Percentiles rank a stretch among this genome's conserved stretches.
Conservation (phyloP, 2,113 vertebrate genomes). For the Antennarius striatus region DNA sequence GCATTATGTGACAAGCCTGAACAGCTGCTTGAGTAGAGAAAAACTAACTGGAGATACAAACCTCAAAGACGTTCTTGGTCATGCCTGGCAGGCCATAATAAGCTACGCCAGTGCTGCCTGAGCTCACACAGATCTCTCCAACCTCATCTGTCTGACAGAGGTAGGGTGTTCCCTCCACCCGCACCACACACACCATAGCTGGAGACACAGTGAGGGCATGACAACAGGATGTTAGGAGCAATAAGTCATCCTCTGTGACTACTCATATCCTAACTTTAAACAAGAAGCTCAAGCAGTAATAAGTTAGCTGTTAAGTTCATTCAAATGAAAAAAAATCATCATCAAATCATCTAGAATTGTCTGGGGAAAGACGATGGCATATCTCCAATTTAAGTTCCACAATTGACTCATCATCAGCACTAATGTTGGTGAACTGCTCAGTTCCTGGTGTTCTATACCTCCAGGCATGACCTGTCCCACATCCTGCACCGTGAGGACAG, state of each 20-base stretch:
- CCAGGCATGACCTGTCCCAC: slow-evolving; percentile 95
- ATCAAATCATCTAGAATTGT: not conserved
- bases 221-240: not conserved
- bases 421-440: not conserved
- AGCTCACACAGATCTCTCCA: slow-evolving; percentile 93
- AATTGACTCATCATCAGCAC: slow-evolving; percentile 6
- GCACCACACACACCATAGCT: slow-evolving; percentile 92
- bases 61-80: slow-evolving; percentile 96
- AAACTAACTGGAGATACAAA: slow-evolving; percentile 53
- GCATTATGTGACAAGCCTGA: not conserved
- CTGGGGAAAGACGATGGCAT: not conserved
- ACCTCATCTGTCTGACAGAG: slow-evolving; percentile 93
- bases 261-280: not conserved
- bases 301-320: no score
- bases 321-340: no score
- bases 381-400: not conserved
- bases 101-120: slow-evolving; percentile 83
- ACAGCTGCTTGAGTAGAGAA: not conserved
- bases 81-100: slow-evolving; percentile 93
- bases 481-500: slow-evolving; percentile 94
- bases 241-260: not conserved
- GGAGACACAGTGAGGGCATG: slow-evolving; percentile 13
- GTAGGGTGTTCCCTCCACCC: slow-evolving; percentile 88
- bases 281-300: no score
- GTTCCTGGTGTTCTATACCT: slow-evolving; percentile 75